Conservation (phyloP, 37 sponge, comb jelly and placozoan species). For the Oscarella lobularis region DNA sequence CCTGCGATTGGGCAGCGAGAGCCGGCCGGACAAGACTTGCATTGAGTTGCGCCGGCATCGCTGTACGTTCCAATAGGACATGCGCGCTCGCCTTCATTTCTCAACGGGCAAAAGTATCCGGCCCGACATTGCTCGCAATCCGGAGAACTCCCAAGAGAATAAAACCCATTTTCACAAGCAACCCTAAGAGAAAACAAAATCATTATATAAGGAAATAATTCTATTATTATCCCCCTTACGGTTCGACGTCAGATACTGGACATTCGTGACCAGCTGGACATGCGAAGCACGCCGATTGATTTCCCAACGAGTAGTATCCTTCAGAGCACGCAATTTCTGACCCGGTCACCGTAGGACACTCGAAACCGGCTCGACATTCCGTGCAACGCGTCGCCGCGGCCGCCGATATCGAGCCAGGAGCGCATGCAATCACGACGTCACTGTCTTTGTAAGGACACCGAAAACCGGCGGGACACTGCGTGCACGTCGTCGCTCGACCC, state of each 20-base stretch:
- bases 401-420: neutral
- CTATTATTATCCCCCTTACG: conserved; percentile 1
- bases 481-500: conserved; percentile 3
- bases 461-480: conserved; percentile 10
- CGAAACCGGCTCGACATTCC: conserved; percentile 12
- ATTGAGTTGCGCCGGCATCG: conserved; percentile 3
- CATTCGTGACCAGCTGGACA: conserved; percentile 12
- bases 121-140: neutral
- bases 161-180: neutral
- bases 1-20: conserved; percentile 1
- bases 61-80: conserved; percentile 16
- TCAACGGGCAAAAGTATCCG: neutral
- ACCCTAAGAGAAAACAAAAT: neutral
- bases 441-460: conserved; percentile 11
- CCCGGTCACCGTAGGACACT: neutral
- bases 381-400: neutral
- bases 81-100: neutral
- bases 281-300: neutral
- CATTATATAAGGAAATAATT: neutral
- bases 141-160: neutral
- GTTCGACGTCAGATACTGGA: neutral
- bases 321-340: neutral
- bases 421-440: neutral
- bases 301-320: conserved; percentile 9
- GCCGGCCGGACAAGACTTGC: conserved; percentile 17